phyloP scores from a whole-genome alignment of 2,888 invertebrate genomes.

The Torymus tubicola region DNA sequence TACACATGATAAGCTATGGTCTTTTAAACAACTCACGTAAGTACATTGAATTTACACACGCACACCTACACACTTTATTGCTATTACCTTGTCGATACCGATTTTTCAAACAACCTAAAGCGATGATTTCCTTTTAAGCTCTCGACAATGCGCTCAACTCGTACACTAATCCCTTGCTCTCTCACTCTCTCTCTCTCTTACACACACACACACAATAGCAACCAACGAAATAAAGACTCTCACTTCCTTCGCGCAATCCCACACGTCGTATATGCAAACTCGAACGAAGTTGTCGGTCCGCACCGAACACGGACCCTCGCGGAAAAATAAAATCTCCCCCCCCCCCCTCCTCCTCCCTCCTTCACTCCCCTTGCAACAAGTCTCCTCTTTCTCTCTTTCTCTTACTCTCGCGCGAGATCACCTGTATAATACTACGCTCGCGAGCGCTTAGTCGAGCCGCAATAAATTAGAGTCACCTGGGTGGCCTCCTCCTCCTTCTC shows the following conservation, averaged over 20 bases:
- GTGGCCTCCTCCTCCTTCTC: conserved; percentile 40
- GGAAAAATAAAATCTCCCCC: conserved; percentile 22
- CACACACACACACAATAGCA: conserved; percentile 3
- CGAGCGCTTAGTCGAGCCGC: conserved; percentile 40
- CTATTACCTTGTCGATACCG: too few species aligned
- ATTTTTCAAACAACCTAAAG: too few species aligned
- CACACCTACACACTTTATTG: too few species aligned
- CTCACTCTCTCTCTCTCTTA: conserved; percentile 29
- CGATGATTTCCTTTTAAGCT: too few species aligned
- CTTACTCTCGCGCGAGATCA: conserved; percentile 19
- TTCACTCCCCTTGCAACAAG: conserved; percentile 7
- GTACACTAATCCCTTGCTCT: too few species aligned
- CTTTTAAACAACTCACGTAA: too few species aligned
- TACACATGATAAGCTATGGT: too few species aligned
- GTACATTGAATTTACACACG: too few species aligned
- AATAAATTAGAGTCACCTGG: conserved; percentile 57
- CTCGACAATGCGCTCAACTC: too few species aligned
- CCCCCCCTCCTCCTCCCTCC: too few species aligned
- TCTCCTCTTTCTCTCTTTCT: conserved; percentile 23
- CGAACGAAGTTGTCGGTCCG: conserved; percentile 52
- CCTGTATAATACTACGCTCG: conserved; percentile 40
- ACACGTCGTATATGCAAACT: conserved; percentile 47
- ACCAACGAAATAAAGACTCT: conserved; percentile 10
- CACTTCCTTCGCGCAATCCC: conserved; percentile 43
- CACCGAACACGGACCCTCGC: conserved; percentile 29